Evolutionary conservation across 1,140 invertebrate species (phyloP), one percentile per base, ranked within the genome.

Genomic region (Oreohelix idahoensis): DNA sequence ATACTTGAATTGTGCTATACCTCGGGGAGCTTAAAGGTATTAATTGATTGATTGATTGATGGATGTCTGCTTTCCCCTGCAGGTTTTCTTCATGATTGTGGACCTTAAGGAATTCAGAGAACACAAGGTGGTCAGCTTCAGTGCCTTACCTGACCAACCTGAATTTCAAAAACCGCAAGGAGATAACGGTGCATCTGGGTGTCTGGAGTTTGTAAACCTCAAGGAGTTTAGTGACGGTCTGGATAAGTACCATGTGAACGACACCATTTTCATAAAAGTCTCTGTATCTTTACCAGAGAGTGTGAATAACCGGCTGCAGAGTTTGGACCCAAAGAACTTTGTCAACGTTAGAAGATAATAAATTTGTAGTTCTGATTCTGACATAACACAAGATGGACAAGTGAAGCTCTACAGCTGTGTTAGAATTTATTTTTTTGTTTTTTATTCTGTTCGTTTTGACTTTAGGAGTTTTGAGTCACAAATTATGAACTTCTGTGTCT

Each of bases 1-100:
- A n/a, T n/a, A n/a, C n/a, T n/a, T n/a, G n/a, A n/a, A n/a, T n/a
- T n/a, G n/a, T n/a, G n/a, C n/a, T n/a, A n/a, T n/a, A n/a, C n/a
- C n/a, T n/a, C n/a, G n/a, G n/a, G n/a, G n/a, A n/a, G n/a, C n/a
- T n/a, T n/a, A n/a, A n/a, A n/a, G n/a, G n/a, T n/a, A n/a, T n/a
- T n/a, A n/a, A n/a, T n/a, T n/a, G n/a, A n/a, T n/a, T n/a, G n/a
- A n/a, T n/a, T n/a, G n/a, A n/a, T n/a, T n/a, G n/a, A n/a, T n/a
- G n/a, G n/a, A n/a, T n/a, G n/a, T n/a, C n/a, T n/a, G n/a, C n/a
- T n/a, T 53, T 35, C 15, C 63, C 45, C 29, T 53, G 10, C 71
- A 82, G 80, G 36, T 82, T 0, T 63, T 75, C 51, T 58, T 82
- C 42, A 75, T 82, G 71, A 39, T 82, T 23, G 70, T 82, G 11